Base-by-base conservation (phyloP, 2,888 invertebrate genomes). In the Ormyrus labotus region DNA sequence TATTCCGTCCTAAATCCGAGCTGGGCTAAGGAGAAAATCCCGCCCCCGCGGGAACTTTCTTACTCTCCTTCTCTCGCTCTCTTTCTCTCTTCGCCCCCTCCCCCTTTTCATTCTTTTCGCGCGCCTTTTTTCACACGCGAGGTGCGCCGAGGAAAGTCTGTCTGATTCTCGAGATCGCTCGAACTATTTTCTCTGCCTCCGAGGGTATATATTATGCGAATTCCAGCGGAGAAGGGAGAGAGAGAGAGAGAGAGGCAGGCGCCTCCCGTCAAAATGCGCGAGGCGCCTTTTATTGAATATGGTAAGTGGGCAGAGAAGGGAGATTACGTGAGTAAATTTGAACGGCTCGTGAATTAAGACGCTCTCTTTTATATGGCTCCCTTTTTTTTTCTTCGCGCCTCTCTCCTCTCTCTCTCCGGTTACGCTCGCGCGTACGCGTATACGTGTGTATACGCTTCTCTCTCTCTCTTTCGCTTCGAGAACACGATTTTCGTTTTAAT, bases 1-100 rank as follows among this genome's bases (percentile, higher is more conserved):
- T 90, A 89, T 89, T 89, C 88, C 85, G 86, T 85, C 87, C 83
- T 87, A 87, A 88, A 87, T 87, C 87, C 87, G 84, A 77, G 85
- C 85, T 84, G 84, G 85, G 88, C 83, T 84, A 86, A 86, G 19
- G 19, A 19, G 87, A 86, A 86, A 87, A 87, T 87, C 84, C 84
- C 82, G 78, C 80, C 75, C 70, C 74, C 80, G 19, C 80, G 79
- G 68, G 75, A 68, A 82, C 78, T 67, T 70, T 57, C 57, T 71
- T 73, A 45, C 64, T 61, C 60, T 55, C 63, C 48, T 53, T 53
- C 48, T 65, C 34, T 19, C 61, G 11, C 55, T 45, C 50, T 71
- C 55, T 72, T 67, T n/a, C 70, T n/a, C 70, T 48, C 57, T 57
- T 55, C 68, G 19, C 8, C 6, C 53, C 19, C 19, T 19, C 13